Conservation (phyloP, 2,113 vertebrate species). For the Corapipo altera region DNA sequence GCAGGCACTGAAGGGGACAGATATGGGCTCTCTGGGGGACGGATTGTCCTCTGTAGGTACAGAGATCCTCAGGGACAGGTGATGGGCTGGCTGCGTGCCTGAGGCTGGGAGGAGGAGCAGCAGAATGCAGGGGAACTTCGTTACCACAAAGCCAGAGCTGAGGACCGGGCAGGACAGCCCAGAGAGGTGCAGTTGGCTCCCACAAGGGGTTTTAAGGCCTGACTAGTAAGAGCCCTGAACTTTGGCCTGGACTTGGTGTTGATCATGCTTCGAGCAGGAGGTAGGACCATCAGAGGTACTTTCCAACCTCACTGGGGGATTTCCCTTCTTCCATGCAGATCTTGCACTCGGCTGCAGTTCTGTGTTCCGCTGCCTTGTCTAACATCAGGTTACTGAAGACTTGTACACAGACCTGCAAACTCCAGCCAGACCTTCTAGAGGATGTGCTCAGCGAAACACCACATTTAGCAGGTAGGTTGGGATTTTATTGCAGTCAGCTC, state of each 20-base stretch:
- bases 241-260: background rate
- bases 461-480: background rate
- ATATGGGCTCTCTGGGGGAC: rapidly evolving
- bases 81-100: background rate
- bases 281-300: rapidly evolving
- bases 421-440: rapidly evolving
- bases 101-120: background rate
- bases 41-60: no score
- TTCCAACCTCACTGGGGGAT: background rate
- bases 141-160: background rate
- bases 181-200: rapidly evolving
- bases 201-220: background rate
- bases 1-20: background rate
- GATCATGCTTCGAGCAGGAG: background rate
- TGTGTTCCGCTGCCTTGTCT: rapidly evolving
- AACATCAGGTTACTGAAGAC: no score
- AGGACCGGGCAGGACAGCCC: no score
- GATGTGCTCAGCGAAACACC: background rate
- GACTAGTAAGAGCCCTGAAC: background rate
- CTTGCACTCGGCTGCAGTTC: no score
- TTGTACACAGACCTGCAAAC: background rate
- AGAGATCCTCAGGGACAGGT: rapidly evolving
- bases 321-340: background rate
- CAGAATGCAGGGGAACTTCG: background rate
- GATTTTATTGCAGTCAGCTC: background rate